Percentiles rank a stretch among this genome's conserved stretches.
phyloP scores from a whole-genome alignment of 1,140 invertebrate species.

The Pseudachorutes palmiensis region DNA sequence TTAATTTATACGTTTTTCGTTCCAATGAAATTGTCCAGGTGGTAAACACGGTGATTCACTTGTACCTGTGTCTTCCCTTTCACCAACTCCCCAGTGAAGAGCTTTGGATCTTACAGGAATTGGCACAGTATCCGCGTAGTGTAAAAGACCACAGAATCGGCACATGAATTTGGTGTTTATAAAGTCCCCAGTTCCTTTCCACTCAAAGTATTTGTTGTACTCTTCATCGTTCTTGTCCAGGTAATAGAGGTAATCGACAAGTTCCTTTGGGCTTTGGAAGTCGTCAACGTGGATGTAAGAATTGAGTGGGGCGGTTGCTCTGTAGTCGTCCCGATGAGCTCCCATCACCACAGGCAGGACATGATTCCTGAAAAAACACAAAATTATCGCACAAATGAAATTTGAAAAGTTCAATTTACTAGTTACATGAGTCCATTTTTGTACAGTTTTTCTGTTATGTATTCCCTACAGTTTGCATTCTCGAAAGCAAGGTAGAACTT shows the following conservation, averaged over 20 bases:
- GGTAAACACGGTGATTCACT: no score
- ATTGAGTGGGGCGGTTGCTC: constrained; percentile 51
- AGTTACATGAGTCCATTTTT: constrained; percentile 79
- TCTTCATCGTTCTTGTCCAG: constrained; percentile 42
- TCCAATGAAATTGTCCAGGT: no score
- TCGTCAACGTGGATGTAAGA: constrained; percentile 57
- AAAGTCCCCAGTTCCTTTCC: constrained; percentile 39
- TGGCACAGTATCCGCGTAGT: constrained; percentile 18
- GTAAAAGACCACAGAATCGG: constrained; percentile 36
- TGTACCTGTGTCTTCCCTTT: no score
- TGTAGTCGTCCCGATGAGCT: constrained; percentile 46
- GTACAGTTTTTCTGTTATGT: constrained; percentile 94
- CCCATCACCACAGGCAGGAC: constrained; percentile 66
- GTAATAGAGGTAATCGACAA: constrained; percentile 48
- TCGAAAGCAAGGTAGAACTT: constrained; percentile 97
- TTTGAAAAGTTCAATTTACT: no score
- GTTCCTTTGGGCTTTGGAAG: constrained; percentile 45
- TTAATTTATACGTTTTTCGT: no score
- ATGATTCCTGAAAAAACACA: constrained; percentile 11
- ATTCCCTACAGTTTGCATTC: constrained; percentile 91
- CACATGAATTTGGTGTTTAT: constrained; percentile 36
- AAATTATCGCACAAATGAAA: background rate
- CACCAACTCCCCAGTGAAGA: background rate
- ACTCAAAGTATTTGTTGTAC: constrained; percentile 40
- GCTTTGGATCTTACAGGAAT: background rate